Percentiles rank a stretch among this genome's conserved stretches.
Evolutionary conservation across 2,113 vertebrate species (phyloP).

Genomic region (Arenaria interpres): DNA sequence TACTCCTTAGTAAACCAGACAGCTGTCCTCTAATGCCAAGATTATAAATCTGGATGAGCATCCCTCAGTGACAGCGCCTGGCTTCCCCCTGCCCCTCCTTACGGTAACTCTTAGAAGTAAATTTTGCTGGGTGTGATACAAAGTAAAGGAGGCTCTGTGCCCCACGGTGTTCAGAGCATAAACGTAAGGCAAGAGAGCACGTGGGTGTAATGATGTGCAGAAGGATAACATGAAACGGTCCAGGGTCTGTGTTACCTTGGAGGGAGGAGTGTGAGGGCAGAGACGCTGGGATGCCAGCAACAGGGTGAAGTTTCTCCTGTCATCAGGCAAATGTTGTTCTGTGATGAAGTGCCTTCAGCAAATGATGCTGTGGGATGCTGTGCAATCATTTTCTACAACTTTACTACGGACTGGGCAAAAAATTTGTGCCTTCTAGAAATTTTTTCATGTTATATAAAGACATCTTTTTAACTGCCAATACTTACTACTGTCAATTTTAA

Average conservation of each 20-base stretch:
- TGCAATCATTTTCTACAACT: background rate
- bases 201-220: background rate
- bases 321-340: background rate
- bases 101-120: background rate
- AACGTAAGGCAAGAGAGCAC: fast-evolving
- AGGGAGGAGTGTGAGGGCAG: background rate
- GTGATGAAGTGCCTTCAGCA: background rate
- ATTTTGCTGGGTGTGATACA: background rate
- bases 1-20: background rate
- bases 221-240: fast-evolving
- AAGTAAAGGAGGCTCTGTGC: background rate
- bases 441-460: background rate
- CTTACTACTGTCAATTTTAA: background rate
- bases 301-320: background rate
- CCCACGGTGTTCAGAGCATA: fast-evolving
- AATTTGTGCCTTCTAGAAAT: background rate
- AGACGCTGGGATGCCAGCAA: background rate
- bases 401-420: background rate
- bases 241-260: background rate
- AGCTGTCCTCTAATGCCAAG: background rate
- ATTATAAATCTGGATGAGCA: background rate
- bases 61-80: background rate
- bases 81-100: background rate
- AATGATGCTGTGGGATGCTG: background rate
- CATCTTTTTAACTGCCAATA: background rate